Base-by-base conservation (phyloP, 2,113 vertebrate genomes). In the Macroglossus sobrinus region DNA sequence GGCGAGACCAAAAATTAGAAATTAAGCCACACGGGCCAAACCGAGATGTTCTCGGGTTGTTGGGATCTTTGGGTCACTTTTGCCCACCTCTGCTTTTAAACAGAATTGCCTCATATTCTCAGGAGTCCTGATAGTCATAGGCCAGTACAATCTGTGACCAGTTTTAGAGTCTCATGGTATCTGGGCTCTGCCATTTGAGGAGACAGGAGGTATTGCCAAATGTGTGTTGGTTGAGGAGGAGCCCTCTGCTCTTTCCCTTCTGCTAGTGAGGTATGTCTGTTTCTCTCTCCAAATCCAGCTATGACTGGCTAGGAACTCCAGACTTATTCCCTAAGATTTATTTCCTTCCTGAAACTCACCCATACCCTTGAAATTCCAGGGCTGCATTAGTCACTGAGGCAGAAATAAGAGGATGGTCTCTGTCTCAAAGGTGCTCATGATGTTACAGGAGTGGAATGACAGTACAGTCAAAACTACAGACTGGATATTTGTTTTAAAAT, bases 321-420 rank as follows among this genome's bases (percentile, higher is more conserved):
- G 80, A 93, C 93, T 97, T 95, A 89, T 94, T 86, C 80, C 50
- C 38, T 26, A 21, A 88, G 88, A 94, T 95, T 96, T 96, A 68
- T 91, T 93, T 94, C 45, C 40, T 96, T 81, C 50, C 75, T 15
- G 35, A 78, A 69, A 50, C 22, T 96, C 33, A 14, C 71, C 61
- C 63, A 43, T 38, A n/a, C 35, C 57, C 96, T 96, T 96, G 91
- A 94, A 63, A 98, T 98, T 97, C 97, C 97, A 89, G 89, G 78
- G 19, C 85, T 80, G 85, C 97, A 96, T 95, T 89, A 64, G 66
- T 84, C 94, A 96, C 30, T 95, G 96, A 96, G 86, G 91, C 97
- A 96, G 97, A 97, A 97, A 94, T 74, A 59, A 81, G 66, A n/a
- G 53, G 33, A 66, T 57, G 64, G n/a, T 38, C 61, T 91, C 59